phyloP scores from a whole-genome alignment of 2,888 invertebrate genomes.

The Amphimallon solstitiale region DNA sequence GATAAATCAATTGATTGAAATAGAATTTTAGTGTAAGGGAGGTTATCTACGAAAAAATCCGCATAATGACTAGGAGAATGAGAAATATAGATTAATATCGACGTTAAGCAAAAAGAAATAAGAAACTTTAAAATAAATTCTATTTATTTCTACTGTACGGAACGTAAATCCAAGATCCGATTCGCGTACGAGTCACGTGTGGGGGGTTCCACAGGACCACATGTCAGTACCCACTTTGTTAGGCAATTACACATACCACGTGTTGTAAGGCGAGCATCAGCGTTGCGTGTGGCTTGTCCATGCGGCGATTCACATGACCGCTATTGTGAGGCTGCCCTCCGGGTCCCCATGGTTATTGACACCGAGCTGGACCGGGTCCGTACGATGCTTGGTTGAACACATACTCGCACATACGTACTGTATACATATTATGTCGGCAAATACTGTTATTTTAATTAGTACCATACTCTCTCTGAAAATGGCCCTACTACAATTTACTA shows the following conservation, averaged over 20 bases:
- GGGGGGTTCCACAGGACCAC: slow-evolving; percentile 1
- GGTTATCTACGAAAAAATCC: too few species aligned
- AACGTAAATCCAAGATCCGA: too few species aligned
- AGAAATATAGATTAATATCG: too few species aligned
- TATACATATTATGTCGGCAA: slow-evolving; percentile 32
- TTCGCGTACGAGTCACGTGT: not conserved
- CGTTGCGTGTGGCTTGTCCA: slow-evolving; percentile 40
- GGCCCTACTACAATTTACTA: not conserved
- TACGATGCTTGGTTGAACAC: slow-evolving; percentile 47
- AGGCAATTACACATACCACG: slow-evolving; percentile 26
- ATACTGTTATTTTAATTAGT: slow-evolving; percentile 53
- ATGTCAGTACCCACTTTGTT: not conserved
- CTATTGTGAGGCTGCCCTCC: slow-evolving; percentile 45
- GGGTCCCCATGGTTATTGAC: slow-evolving; percentile 52
- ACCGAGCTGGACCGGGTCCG: slow-evolving; percentile 46
- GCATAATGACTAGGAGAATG: too few species aligned
- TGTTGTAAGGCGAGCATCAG: slow-evolving; percentile 2
- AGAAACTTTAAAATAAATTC: too few species aligned
- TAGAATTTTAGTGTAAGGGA: too few species aligned
- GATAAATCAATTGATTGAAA: too few species aligned
- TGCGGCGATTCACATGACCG: slow-evolving; percentile 50
- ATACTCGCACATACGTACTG: slow-evolving; percentile 40
- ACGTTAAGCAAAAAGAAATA: too few species aligned
- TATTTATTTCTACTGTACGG: too few species aligned
- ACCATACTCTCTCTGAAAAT: slow-evolving; percentile 34